Conservation (phyloP, 2,113 vertebrate species). For the Hydrolagus affinis region DNA sequence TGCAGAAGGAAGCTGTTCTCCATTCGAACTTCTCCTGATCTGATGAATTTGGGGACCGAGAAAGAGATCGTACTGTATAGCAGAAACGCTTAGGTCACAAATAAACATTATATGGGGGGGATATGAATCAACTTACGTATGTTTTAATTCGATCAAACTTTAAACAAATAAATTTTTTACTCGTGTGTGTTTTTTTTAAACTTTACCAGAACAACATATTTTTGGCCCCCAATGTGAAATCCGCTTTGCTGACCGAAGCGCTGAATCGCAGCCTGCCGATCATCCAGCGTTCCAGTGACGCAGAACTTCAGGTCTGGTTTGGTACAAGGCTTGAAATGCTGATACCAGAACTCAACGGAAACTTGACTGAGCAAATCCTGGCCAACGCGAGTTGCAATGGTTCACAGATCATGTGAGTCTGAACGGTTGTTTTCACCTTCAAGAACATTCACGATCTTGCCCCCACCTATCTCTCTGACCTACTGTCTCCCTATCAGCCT, state of each 20-base stretch:
- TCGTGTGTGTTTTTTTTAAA: background rate
- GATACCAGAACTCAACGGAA: constrained; percentile 10
- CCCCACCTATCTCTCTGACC: no score
- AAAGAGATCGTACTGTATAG: no score
- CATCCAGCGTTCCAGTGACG: background rate
- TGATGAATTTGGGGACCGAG: no score
- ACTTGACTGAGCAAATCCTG: background rate
- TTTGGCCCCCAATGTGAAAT: background rate
- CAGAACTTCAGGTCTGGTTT: constrained; percentile 1
- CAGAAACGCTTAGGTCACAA: background rate
- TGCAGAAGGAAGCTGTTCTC: no score
- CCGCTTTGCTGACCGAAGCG: background rate
- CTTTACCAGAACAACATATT: constrained; percentile 12
- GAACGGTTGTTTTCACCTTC: background rate
- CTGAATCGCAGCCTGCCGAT: background rate
- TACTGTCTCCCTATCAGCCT: no score
- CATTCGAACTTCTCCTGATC: no score
- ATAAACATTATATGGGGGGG: background rate
- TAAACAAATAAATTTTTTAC: background rate
- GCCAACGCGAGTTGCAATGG: background rate
- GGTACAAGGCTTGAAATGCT: constrained; percentile 11
- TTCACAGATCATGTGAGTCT: constrained; percentile 8
- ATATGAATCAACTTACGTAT: no score
- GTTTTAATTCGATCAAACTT: background rate
- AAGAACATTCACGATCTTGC: no score